Base-by-base conservation (phyloP, 2,888 invertebrate genomes). In the Apomyelois bistriatella region DNA sequence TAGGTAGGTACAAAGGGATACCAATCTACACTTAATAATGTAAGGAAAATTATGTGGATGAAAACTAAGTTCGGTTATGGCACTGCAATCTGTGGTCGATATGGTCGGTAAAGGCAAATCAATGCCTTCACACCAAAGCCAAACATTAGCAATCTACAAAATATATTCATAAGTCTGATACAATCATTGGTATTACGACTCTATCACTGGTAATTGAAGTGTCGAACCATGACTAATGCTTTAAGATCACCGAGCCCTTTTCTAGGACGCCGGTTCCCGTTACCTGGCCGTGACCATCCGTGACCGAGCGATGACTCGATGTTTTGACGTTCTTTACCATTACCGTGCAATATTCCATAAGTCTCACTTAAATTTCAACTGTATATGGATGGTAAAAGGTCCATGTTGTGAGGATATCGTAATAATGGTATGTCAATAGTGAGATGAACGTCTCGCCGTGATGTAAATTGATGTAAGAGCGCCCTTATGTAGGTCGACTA, bases 281-380 rank as follows among this genome's bases (percentile, higher is more conserved):
- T 88, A 88, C 48, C 63, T 72, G 87, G 68, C 87, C 86, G 75
- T 87, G 88, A 86, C 86, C 84, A 79, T 63, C 42, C 42, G 69
- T 65, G 72, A 68, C 60, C 61, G 65, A 58, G 65, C 76, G 73
- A 76, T 80, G 80, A 77, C 79, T 78, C 60, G 72, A 58, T 64
- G 63, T 70, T 70, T 68, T 64, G 59, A 59, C 63, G 58, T 61
- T 64, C 62, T 58, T 55, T 35, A 36, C 52, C 46, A 22, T 52
- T 56, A 56, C 53, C 49, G 58, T 37, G 53, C 59, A 53, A 57
- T 57, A 57, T 55, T 50, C 49, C 54, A 53, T 42, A 47, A 41
- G 42, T 41, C 38, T 1, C 22, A 43, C 42, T 16, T n/a, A 13
- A 47, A 22, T 16, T 22, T 41, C 12, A 22, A 42, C 35, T 10